These are phyloP conservation scores for Melieria picta DNA, from an alignment of 2,888 invertebrate species.

Conservation along the genomic window DNA sequence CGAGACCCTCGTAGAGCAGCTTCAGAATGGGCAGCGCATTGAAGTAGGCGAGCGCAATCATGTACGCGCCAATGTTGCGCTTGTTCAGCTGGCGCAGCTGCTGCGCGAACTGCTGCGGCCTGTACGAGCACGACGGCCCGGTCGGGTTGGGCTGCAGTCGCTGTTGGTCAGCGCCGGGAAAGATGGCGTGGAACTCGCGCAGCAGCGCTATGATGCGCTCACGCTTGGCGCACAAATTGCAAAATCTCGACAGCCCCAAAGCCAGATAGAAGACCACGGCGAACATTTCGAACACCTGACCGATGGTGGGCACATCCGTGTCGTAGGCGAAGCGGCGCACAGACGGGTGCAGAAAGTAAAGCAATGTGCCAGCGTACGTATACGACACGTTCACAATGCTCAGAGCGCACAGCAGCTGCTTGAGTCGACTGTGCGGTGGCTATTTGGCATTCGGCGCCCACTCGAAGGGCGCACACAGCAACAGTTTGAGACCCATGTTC, in stretches of 20 bases:
- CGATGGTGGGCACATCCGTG: constrained; percentile 22
- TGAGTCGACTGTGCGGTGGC: neutral
- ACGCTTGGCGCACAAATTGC: constrained; percentile 45
- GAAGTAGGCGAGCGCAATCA: constrained; percentile 46
- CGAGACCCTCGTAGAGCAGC: constrained; percentile 45
- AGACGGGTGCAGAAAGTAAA: constrained; percentile 43
- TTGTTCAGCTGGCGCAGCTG: constrained; percentile 47
- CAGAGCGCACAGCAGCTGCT: neutral
- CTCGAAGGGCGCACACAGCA: neutral
- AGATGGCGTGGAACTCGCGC: constrained; percentile 41
- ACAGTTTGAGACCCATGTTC: neutral
- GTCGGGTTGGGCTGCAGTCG: constrained; percentile 1
- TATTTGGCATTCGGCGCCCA: neutral
- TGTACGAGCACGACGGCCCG: constrained; percentile 31
- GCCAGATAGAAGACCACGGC: constrained; percentile 49
- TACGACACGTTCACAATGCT: constrained; percentile 46
- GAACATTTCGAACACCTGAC: constrained; percentile 45
- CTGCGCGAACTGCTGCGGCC: constrained; percentile 44
- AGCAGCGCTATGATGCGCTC: constrained; percentile 47
- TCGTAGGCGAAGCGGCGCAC: neutral
- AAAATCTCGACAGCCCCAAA: constrained; percentile 51
- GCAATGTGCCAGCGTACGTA: constrained; percentile 51
- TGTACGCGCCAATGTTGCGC: constrained; percentile 44
- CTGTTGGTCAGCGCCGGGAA: constrained; percentile 35
- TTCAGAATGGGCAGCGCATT: constrained; percentile 50